Conservation (phyloP, 2,888 invertebrate genomes). For the Aleiodes leptofemur region DNA sequence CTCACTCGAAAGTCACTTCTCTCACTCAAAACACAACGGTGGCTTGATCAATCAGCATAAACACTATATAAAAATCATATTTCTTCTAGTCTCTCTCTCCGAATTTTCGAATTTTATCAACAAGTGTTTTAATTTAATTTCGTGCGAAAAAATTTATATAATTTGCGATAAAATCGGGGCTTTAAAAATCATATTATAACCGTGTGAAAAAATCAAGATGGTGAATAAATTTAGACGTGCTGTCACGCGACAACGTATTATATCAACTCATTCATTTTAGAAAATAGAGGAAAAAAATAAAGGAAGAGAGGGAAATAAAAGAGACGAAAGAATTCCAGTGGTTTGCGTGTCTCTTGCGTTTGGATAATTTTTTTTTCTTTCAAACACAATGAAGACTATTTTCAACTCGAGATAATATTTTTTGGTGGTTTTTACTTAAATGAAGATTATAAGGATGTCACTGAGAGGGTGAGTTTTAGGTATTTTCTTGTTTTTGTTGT, state of each 20-base stretch:
- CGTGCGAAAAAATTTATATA: neutral
- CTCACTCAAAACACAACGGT: neutral
- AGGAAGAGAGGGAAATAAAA: neutral
- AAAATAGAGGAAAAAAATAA: neutral
- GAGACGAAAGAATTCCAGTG: constrained; percentile 7
- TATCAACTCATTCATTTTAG: constrained; percentile 5
- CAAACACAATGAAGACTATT: constrained; percentile 3
- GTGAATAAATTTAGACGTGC: constrained; percentile 43
- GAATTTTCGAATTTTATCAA: constrained; percentile 54
- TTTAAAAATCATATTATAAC: neutral
- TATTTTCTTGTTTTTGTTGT: neutral
- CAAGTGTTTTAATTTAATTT: constrained; percentile 59
- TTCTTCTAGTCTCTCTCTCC: too few species aligned
- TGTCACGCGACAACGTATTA: constrained; percentile 36
- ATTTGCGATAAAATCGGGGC: neutral
- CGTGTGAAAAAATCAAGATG: constrained; percentile 20
- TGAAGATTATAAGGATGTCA: neutral
- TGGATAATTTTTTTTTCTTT: neutral
- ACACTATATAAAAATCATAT: neutral
- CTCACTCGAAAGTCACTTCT: neutral
- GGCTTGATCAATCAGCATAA: neutral
- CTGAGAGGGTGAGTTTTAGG: neutral
- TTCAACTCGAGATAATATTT: constrained; percentile 1
- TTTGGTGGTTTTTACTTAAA: neutral
- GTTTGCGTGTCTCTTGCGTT: constrained; percentile 12